phyloP scores from a whole-genome alignment of 1,140 invertebrate species.

The Conopomorpha cramerella region DNA sequence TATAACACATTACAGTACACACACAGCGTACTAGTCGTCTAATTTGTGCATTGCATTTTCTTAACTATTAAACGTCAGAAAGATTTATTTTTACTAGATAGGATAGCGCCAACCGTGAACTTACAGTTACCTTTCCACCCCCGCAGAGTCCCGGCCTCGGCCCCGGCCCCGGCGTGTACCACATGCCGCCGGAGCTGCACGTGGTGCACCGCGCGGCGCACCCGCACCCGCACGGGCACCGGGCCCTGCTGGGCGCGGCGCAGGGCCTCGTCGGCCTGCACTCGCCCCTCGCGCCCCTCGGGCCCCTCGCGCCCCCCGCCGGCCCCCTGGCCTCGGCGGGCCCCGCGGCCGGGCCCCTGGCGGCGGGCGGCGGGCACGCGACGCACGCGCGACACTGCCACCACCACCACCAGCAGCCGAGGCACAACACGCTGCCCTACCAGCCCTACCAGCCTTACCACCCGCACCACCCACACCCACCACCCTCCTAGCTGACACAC shows the following conservation, averaged over 20 bases:
- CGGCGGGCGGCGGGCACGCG: constrained; percentile 5
- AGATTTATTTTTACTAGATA: no score
- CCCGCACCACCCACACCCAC: constrained; percentile 3
- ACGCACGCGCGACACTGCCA: constrained; percentile 13
- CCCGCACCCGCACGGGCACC: constrained; percentile 39
- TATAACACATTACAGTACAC: no score
- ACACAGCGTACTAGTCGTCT: no score
- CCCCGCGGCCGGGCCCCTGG: constrained; percentile 12
- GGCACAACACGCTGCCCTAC: constrained; percentile 8
- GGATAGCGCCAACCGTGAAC: no score
- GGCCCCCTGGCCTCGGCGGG: constrained; percentile 5
- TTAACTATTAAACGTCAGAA: no score
- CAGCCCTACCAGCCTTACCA: constrained; percentile 8
- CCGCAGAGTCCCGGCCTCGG: no score
- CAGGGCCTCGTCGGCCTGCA: constrained; percentile 10
- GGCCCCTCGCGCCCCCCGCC: constrained; percentile 3
- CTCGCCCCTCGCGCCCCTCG: constrained; percentile 5
- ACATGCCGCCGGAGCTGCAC: constrained; percentile 52
- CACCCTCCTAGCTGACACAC: no score
- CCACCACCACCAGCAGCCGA: constrained; percentile 14
- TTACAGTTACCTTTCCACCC: no score
- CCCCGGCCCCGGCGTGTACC: constrained; percentile 42
- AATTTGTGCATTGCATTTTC: no score
- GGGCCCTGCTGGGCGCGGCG: constrained; percentile 24
- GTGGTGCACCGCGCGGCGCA: constrained; percentile 25